These are phyloP conservation scores for Drosophila repleta DNA, from an alignment of 1,140 invertebrate species.

Conservation along the genomic window DNA sequence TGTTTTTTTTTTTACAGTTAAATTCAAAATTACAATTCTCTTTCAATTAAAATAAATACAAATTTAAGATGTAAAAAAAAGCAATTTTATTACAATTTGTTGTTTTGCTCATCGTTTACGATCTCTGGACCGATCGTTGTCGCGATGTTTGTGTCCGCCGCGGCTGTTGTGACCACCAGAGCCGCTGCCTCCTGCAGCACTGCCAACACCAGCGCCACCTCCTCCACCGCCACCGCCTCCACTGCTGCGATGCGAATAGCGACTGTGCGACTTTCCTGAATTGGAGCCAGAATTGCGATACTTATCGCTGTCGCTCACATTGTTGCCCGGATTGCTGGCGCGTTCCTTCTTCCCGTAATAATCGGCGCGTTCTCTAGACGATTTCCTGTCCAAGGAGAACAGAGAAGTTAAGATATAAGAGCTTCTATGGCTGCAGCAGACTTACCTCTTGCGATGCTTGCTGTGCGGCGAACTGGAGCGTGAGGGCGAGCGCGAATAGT, in stretches of 20 bases:
- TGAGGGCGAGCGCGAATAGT: slow-evolving; percentile 78
- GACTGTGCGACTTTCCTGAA: slow-evolving; percentile 66
- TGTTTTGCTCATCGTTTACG: slow-evolving; percentile 64
- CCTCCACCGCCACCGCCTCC: slow-evolving; percentile 39
- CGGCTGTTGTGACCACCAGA: slow-evolving; percentile 48
- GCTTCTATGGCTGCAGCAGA: neutral
- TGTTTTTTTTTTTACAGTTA: slow-evolving; percentile 15
- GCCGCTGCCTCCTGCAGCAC: slow-evolving; percentile 18
- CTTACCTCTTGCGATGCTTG: slow-evolving; percentile 80
- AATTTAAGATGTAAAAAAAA: slow-evolving; percentile 24
- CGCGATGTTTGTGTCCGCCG: slow-evolving; percentile 67
- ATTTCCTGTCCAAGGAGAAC: slow-evolving; percentile 41
- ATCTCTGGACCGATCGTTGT: slow-evolving; percentile 76
- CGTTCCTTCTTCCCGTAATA: slow-evolving; percentile 77
- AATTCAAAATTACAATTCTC: slow-evolving; percentile 3
- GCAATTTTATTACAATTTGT: neutral
- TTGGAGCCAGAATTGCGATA: slow-evolving; percentile 70
- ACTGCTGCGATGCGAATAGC: slow-evolving; percentile 61
- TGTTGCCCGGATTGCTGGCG: slow-evolving; percentile 51
- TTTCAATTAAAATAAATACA: slow-evolving; percentile 21
- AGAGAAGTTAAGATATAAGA: neutral
- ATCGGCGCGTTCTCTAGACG: slow-evolving; percentile 70
- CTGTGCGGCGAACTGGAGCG: slow-evolving; percentile 78
- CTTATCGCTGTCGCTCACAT: slow-evolving; percentile 59
- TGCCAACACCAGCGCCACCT: slow-evolving; percentile 17